Evolutionary conservation across 2,888 invertebrate species (phyloP), one percentile per base, ranked within the genome.

Genomic region (Amblyteles armatorius): DNA sequence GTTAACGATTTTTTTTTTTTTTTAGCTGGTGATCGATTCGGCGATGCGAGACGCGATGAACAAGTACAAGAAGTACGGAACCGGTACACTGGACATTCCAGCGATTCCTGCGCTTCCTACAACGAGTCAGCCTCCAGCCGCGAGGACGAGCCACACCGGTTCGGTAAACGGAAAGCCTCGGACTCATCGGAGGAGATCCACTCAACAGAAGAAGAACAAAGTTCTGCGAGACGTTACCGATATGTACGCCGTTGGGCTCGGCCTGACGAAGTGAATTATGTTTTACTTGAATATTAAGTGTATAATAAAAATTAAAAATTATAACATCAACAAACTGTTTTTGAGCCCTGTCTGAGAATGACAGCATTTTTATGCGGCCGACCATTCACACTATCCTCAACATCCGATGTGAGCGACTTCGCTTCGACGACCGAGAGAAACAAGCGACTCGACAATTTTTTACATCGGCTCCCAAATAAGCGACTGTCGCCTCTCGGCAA

Each of bases 241-340:
- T 11, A 93, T 93, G 86, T 92, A 91, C 36, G 93, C 93, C 19
- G 88, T 92, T 69, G 93, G 93, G 78, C 86, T 92, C 57, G 88
- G 92, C 19, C 82, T 91, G n/a, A 89, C 87, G 0, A 89, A 90
- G 85, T 90, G 84, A 84, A 65, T 72, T 74, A n/a, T 13, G 7
- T 44, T 48, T 22, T 19, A 16, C 50, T 72, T 44, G 26, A 40
- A 60, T 29, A 52, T 13, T 55, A 11, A 9, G 22, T 68, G 52
- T 76, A 76, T 19, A 9, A 60, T 72, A 73, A 69, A 55, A 57
- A 63, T 48, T 1, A 4, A 48, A 44, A 3, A 40, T 26, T 29
- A 52, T 33, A 33, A 33, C 6, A 33, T 33, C 33, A 7, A 6
- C 6, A 33, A 33, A 33, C 33, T 0, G 33, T 33, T 33, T 33